Conservation (phyloP, 30 jellyfish, hydroid and myxozoan species). For the Pseudorhiza aurosa region DNA sequence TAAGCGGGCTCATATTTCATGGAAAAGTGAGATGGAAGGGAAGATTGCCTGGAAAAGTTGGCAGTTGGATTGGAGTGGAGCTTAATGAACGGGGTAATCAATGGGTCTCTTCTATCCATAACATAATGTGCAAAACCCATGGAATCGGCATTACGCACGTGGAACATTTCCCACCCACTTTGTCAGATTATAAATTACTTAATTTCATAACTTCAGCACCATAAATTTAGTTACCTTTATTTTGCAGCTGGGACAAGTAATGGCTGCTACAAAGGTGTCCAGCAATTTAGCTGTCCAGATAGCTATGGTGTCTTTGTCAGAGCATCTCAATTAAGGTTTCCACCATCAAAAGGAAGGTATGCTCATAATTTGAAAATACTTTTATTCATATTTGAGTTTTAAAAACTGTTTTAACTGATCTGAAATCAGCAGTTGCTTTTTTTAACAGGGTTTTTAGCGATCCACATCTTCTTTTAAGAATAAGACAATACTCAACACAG, state of each 20-base stretch:
- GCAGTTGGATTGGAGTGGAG: slow-evolving; percentile 67
- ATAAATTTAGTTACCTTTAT: neutral
- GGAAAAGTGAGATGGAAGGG: slow-evolving; percentile 81
- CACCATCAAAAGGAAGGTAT: slow-evolving; percentile 46
- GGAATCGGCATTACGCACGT: too few relatives aligned
- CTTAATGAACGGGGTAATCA: slow-evolving; percentile 21
- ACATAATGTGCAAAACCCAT: too few relatives aligned
- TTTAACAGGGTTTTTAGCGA: neutral
- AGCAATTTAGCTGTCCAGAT: slow-evolving; percentile 44
- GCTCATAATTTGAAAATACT: neutral
- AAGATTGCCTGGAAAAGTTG: slow-evolving; percentile 12
- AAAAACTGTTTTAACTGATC: neutral
- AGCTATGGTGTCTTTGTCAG: slow-evolving; percentile 66
- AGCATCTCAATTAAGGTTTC: slow-evolving; percentile 55
- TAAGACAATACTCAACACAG: too few relatives aligned
- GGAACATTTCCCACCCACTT: too few relatives aligned
- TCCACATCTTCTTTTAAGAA: too few relatives aligned
- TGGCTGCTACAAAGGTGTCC: slow-evolving; percentile 39
- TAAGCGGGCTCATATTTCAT: neutral
- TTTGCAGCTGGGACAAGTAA: slow-evolving; percentile 32
- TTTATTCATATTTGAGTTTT: neutral
- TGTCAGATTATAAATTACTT: too few relatives aligned
- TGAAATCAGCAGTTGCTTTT: neutral
- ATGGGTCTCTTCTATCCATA: too few relatives aligned
- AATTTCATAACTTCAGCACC: too few relatives aligned